These are phyloP conservation scores for Masticophis lateralis DNA, from an alignment of 2,797 vertebrate genomes.

Conservation along the genomic window DNA sequence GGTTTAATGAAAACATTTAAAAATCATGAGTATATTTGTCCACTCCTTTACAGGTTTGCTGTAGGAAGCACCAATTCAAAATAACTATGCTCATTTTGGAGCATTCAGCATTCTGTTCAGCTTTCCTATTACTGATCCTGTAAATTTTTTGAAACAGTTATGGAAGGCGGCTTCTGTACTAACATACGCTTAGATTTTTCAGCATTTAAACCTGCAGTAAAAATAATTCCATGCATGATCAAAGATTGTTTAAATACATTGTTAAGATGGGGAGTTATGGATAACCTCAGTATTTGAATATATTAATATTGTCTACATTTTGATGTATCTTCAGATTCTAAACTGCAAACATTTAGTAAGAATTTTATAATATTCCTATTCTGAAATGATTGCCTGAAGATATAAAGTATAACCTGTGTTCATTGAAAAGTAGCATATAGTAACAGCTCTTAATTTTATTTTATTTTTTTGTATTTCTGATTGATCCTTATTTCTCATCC, in stretches of 20 bases:
- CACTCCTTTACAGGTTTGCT: background rate
- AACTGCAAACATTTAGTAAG: background rate
- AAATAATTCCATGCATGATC: background rate
- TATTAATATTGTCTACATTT: background rate
- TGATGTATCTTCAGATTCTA: background rate
- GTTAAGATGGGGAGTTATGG: background rate
- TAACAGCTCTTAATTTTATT: background rate
- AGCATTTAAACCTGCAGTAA: background rate
- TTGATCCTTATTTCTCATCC: background rate
- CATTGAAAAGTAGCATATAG: background rate
- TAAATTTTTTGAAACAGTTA: background rate
- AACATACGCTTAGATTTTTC: background rate
- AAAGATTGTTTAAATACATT: background rate
- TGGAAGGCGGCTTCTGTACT: background rate
- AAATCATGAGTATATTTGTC: background rate
- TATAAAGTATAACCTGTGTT: background rate
- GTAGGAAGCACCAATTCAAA: background rate
- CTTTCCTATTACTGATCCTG: background rate
- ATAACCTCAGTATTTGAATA: background rate
- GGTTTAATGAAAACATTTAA: background rate
- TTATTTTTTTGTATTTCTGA: background rate
- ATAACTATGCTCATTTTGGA: background rate
- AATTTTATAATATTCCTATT: background rate
- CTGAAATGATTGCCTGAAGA: background rate
- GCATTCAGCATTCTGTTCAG: background rate